These are phyloP conservation scores for Rousettus leschenaultii DNA, from an alignment of 2,113 vertebrate genomes.

Conservation along the genomic window DNA sequence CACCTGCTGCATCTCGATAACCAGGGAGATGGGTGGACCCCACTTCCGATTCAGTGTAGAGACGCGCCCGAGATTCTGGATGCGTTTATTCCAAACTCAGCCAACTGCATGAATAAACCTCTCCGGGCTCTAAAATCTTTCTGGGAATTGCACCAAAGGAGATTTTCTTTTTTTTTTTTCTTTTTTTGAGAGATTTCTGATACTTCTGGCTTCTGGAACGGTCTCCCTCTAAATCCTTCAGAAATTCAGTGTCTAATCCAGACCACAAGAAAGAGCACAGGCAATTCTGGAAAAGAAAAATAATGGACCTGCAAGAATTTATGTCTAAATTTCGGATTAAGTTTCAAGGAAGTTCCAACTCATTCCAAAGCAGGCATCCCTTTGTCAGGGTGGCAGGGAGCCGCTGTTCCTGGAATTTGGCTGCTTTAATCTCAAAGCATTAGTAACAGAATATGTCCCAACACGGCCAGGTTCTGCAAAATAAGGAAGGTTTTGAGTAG, in stretches of 20 bases:
- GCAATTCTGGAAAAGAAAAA: not conserved
- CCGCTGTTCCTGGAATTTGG: not conserved
- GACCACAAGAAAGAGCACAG: not conserved
- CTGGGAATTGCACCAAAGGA: conserved; percentile 66
- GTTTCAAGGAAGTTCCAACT: not conserved
- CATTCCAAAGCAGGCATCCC: fast-evolving
- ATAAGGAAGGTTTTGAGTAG: not conserved
- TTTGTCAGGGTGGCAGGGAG: not conserved
- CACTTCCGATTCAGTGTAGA: conserved; percentile 66
- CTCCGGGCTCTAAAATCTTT: conserved; percentile 59
- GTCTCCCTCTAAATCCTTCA: not conserved
- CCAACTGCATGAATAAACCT: conserved; percentile 45
- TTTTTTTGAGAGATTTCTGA: conserved; percentile 41
- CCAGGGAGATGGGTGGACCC: conserved; percentile 59
- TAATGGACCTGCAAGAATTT: not conserved
- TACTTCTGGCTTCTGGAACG: conserved; percentile 50
- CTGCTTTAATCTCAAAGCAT: fast-evolving
- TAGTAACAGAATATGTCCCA: not conserved
- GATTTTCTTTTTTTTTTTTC: not conserved
- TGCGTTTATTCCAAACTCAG: conserved; percentile 60
- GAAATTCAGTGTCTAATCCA: conserved; percentile 8
- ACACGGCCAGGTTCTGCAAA: not conserved
- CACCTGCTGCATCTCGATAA: conserved; percentile 53
- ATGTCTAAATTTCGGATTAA: not conserved
- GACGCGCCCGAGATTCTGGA: conserved; percentile 45